Evolutionary conservation across 2,888 invertebrate species (phyloP).

Genomic region (Creontiades dilutus): DNA sequence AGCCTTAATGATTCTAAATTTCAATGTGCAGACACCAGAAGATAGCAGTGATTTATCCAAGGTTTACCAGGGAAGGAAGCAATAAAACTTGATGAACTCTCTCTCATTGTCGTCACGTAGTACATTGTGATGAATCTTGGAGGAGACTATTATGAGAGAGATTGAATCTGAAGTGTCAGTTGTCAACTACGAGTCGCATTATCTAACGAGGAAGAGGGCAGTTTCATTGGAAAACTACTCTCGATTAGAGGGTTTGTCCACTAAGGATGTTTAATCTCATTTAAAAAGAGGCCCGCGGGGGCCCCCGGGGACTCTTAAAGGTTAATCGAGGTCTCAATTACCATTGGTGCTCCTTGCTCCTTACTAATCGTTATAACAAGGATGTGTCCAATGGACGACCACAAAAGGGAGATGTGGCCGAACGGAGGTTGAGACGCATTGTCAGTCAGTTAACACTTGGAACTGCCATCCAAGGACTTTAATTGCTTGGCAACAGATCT

Average conservation of each 20-base stretch:
- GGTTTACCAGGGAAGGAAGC: slow-evolving; percentile 4
- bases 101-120: slow-evolving; percentile 12
- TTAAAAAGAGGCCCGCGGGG: slow-evolving; percentile 57
- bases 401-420: slow-evolving; percentile 64
- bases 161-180: slow-evolving; percentile 71
- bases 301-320: slow-evolving; percentile 39
- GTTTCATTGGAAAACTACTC: slow-evolving; percentile 69
- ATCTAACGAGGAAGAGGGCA: slow-evolving; percentile 60
- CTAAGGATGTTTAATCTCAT: slow-evolving; percentile 71
- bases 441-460: slow-evolving; percentile 69
- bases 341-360: slow-evolving; percentile 64
- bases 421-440: slow-evolving; percentile 58
- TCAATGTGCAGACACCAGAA: too few relatives aligned
- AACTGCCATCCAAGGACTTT: slow-evolving; percentile 63
- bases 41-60: background rate
- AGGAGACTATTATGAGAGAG: slow-evolving; percentile 53
- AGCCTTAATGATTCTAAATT: too few relatives aligned
- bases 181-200: slow-evolving; percentile 60
- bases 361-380: slow-evolving; percentile 70
- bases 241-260: slow-evolving; percentile 55
- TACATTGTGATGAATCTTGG: slow-evolving; percentile 54
- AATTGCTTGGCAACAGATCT: slow-evolving; percentile 63
- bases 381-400: slow-evolving; percentile 68
- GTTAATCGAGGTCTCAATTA: slow-evolving; percentile 71
- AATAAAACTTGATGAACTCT: slow-evolving; percentile 65